phyloP scores from a whole-genome alignment of 2,888 invertebrate genomes.

The Galerucella pusilla region DNA sequence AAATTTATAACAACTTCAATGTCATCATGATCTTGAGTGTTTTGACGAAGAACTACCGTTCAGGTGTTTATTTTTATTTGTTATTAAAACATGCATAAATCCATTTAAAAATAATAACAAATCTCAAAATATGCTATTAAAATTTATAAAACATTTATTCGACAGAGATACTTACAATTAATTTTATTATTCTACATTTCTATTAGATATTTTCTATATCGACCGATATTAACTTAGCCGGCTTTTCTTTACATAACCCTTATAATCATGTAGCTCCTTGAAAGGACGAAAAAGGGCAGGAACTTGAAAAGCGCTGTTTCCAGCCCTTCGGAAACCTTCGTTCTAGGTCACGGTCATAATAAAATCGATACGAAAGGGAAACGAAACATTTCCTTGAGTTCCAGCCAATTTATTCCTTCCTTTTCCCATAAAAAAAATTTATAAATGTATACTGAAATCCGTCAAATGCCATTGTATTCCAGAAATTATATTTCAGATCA shows the following conservation, averaged over 20 bases:
- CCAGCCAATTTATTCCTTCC: conserved; percentile 7
- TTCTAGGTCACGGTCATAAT: conserved; percentile 29
- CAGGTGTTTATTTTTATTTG: background rate
- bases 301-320: conserved; percentile 28
- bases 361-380: conserved; percentile 27
- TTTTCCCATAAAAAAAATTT: conserved; percentile 5
- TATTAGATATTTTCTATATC: background rate
- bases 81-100: conserved; percentile 4
- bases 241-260: conserved; percentile 26
- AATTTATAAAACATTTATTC: background rate
- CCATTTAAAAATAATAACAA: background rate
- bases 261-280: conserved; percentile 14
- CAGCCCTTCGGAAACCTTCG: conserved; percentile 17
- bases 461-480: background rate
- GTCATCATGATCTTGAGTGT: conserved; percentile 20
- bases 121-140: background rate
- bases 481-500: background rate
- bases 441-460: background rate
- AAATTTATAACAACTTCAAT: conserved; percentile 31
- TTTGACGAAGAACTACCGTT: conserved; percentile 1
- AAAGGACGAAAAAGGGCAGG: conserved; percentile 27
- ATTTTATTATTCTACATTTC: background rate
- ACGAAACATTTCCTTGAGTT: conserved; percentile 14
- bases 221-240: conserved; percentile 12
- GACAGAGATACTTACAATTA: too few species aligned